These are phyloP conservation scores for Cheilosia vernalis DNA, from an alignment of 2,888 invertebrate species.

Conservation along the genomic window DNA sequence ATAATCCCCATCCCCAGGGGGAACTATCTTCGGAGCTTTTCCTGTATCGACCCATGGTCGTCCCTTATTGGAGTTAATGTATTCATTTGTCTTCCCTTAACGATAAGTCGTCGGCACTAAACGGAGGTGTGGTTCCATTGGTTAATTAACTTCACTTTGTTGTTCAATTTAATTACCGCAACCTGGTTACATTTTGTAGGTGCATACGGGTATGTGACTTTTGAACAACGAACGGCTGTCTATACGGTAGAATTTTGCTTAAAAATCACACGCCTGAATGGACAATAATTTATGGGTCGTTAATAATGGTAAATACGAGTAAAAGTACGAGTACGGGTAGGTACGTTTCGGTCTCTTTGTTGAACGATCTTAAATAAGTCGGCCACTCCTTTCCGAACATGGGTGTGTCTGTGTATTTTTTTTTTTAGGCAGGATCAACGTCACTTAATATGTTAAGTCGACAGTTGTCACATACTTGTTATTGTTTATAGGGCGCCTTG, in stretches of 20 bases:
- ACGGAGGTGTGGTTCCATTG: constrained; percentile 45
- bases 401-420: background rate
- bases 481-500: too few species aligned
- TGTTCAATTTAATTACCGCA: constrained; percentile 42
- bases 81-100: constrained; percentile 41
- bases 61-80: constrained; percentile 13
- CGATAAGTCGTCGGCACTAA: constrained; percentile 40
- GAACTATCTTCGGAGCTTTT: constrained; percentile 9
- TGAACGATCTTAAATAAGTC: background rate
- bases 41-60: background rate
- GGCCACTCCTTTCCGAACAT: background rate
- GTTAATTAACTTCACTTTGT: constrained; percentile 58
- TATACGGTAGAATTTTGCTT: background rate
- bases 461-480: too few species aligned
- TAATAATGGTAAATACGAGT: constrained; percentile 22
- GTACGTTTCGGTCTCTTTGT: constrained; percentile 27
- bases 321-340: too few species aligned
- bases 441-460: background rate
- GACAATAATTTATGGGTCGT: constrained; percentile 31
- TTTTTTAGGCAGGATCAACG: background rate
- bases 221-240: constrained; percentile 1
- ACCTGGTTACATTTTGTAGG: background rate
- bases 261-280: constrained; percentile 26
- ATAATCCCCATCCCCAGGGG: constrained; percentile 23
- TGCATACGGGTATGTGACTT: constrained; percentile 19